Conservation (phyloP, 2,797 vertebrate genomes). For the Morelia viridis region DNA sequence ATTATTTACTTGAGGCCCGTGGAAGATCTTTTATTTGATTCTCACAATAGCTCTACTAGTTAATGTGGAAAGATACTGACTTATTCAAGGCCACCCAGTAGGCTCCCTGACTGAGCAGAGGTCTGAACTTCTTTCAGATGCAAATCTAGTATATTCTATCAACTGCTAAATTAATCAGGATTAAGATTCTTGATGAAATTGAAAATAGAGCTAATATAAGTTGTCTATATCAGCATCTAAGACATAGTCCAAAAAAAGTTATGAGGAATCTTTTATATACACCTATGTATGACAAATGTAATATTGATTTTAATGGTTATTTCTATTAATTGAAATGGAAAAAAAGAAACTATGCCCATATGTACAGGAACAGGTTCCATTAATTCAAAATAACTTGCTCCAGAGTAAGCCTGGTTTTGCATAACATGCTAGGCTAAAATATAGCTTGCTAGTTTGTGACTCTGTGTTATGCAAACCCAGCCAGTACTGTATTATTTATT, state of each 20-base stretch:
- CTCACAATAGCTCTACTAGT: neutral
- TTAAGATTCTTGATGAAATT: neutral
- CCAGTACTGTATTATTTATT: neutral
- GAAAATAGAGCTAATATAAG: neutral
- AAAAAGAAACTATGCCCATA: neutral
- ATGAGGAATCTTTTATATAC: neutral
- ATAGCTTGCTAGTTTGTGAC: neutral
- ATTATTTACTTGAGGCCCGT: neutral
- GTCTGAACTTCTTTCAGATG: conserved; percentile 27
- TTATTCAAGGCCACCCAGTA: conserved; percentile 33
- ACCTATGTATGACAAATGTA: neutral
- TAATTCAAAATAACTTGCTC: neutral
- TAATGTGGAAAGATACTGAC: conserved; percentile 3
- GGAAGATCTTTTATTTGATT: conserved; percentile 8
- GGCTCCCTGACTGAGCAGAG: conserved; percentile 4
- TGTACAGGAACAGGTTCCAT: neutral
- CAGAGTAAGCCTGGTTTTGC: neutral
- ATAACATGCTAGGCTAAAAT: neutral
- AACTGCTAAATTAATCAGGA: conserved; percentile 3
- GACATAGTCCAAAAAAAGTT: neutral
- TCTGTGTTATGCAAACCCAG: neutral
- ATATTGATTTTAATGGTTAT: neutral
- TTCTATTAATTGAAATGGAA: neutral
- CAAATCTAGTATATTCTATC: conserved; percentile 9
- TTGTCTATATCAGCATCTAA: neutral